phyloP scores from a whole-genome alignment of 2,113 vertebrate species.

The Emydocephalus ijimae region DNA sequence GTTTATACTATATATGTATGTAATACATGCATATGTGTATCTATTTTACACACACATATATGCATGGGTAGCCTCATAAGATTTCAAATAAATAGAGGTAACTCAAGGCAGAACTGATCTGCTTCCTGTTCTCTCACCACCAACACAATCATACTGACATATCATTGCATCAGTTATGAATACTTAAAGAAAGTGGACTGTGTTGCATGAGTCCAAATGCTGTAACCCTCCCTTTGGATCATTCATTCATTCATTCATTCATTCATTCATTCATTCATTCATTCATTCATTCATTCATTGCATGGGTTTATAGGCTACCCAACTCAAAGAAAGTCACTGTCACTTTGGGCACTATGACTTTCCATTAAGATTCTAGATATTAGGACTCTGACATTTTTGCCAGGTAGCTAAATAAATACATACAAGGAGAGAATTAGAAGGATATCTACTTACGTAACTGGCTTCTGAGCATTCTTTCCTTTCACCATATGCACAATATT shows the following conservation, averaged over 20 bases:
- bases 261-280: too few relatives aligned
- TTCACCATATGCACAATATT: neutral
- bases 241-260: neutral
- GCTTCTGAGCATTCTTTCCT: neutral
- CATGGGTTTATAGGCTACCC: neutral
- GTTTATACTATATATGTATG: neutral
- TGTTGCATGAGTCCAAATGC: neutral
- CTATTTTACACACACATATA: neutral
- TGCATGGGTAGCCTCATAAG: neutral
- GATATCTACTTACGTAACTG: neutral
- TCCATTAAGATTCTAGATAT: neutral
- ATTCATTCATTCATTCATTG: neutral
- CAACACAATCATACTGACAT: neutral
- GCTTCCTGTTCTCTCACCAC: neutral
- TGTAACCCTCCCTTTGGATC: neutral
- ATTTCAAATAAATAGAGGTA: neutral
- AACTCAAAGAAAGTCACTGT: neutral
- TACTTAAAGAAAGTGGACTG: neutral
- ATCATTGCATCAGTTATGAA: neutral
- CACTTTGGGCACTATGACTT: neutral
- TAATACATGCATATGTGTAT: neutral
- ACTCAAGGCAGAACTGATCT: neutral
- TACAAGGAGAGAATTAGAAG: neutral
- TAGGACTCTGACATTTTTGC: slow-evolving; percentile 3
- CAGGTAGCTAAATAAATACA: neutral